Percentiles rank a stretch among this genome's conserved stretches.
phyloP scores from a whole-genome alignment of 2,113 vertebrate species.

The Lagopus muta region DNA sequence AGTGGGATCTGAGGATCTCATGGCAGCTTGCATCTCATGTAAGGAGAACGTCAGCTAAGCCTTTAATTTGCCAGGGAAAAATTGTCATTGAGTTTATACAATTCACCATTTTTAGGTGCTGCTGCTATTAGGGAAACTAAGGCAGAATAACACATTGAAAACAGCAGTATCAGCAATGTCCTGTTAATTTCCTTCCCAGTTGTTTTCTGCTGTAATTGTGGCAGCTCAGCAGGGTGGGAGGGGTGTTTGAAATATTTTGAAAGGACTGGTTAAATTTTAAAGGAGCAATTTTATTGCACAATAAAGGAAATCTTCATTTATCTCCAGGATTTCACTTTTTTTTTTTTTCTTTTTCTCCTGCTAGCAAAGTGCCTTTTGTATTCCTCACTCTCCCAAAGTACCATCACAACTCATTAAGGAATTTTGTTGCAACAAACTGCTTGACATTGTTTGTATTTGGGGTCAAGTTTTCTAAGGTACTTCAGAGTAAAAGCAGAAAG shows the following conservation, averaged over 20 bases:
- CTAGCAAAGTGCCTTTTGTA: constrained; percentile 4
- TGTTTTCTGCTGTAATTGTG: constrained; percentile 10
- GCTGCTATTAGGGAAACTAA: neutral
- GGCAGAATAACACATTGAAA: neutral
- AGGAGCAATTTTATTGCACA: constrained; percentile 34
- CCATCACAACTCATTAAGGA: neutral
- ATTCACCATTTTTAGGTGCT: neutral
- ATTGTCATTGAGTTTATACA: neutral
- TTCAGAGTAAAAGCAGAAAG: neutral
- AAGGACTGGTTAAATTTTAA: constrained; percentile 24
- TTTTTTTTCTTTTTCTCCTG: neutral
- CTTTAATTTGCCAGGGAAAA: neutral
- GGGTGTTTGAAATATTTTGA: constrained; percentile 17
- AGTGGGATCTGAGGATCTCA: neutral
- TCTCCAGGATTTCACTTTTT: constrained; percentile 4
- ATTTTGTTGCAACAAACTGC: neutral
- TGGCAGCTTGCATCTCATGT: fast-evolving
- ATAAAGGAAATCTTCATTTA: constrained; percentile 49
- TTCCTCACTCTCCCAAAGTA: neutral
- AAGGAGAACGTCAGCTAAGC: neutral
- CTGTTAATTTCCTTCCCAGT: neutral
- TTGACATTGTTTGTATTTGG: neutral
- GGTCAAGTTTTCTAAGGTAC: neutral
- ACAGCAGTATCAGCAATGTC: neutral
- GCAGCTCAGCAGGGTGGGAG: neutral